Evolutionary conservation across 2,113 vertebrate genomes (phyloP), one percentile per base, ranked within the genome.

Genomic region (Stegostoma tigrinum): DNA sequence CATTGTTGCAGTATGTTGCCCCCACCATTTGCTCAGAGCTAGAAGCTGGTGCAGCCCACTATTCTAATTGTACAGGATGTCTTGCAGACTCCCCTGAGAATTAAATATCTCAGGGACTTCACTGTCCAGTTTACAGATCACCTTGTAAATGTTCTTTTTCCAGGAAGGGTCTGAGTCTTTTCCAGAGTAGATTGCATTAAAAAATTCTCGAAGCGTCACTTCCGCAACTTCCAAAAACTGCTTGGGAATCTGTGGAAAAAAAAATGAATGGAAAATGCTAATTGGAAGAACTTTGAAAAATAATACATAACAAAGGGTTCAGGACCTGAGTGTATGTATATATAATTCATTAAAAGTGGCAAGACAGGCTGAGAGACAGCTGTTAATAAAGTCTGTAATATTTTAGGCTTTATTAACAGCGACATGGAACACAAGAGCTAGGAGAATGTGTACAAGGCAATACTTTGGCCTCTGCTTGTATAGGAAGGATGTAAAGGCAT

Each of bases 91-190:
- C 95, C 97, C 97, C 7, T 98, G 96, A 0, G 98, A 98, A 97
- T 99, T 99, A 97, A 99, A 99, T 89, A 97, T 98, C 61, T 99
- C 98, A 0, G 99, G 99, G 94, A 99, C 98, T 90, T 99, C 98
- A 15, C 98, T 98, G 97, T 99, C 99, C 97, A 99, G 98, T 97
- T 99, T 99, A 42, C 99, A 99, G 98, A 99, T 99, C 52, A 99
- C 98, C 97, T 99, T 99, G 97, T 99, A 99, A 96, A 99, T 99
- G 96, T 98, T 98, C 97, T 99, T 99, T 96, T 99, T 99, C 99
- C 99, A 99, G 24, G 99, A 99, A 34, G 99, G 98, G 96, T 99
- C 99, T 0, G 98, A 97, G 5, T 99, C 99, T 98, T 98, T 99
- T 96, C 98, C 97, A 0, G 97, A 95, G 70, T 98, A 98, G 90